Base-by-base conservation (phyloP, 2,113 vertebrate species). In the Centrocercus urophasianus region DNA sequence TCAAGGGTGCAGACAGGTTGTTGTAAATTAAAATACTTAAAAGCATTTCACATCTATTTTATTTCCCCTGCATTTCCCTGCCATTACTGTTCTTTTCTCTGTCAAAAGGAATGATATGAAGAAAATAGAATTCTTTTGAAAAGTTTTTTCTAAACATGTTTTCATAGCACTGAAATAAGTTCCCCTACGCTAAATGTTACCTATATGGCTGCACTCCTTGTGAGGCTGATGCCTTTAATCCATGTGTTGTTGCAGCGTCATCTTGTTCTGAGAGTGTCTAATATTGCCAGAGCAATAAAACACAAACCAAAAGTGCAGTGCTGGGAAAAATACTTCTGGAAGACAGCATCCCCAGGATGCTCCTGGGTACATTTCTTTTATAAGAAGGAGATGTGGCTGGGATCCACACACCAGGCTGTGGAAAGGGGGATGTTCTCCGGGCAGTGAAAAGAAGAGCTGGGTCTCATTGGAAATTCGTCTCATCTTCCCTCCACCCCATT, bases 401-500 rank as follows among this genome's bases (percentile, higher is more conserved):
- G 71, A 80, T 88, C 86, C 87, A 72, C 0, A 4, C 74, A 67
- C 45, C 77, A 64, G 80, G 48, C 42, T 89, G 83, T 38, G 17
- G 0, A 6, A 70, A 38, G 74, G 9, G 9, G 57, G 94, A 78
- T 45, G 57, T 91, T 96, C 80, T 90, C 82, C 89, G 81, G 94
- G 74, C 63, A 95, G 93, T 6, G 1, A 84, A 65, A 90, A 59
- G 75, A 93, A 87, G 54, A 94, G 42, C 63, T 78, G 61, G 84
- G 80, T 82, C 89, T 86, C 10, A 0, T 47, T 94, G 93, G 73
- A 96, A 95, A 67, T 86, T 93, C 12, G 9, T 76, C 91, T 96
- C 90, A 45, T 89, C 64, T 72, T 89, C 70, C 76, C 86, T 84
- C 73, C 89, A 91, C 30, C 52, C 59, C 36, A 43, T 74, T 88